These are phyloP conservation scores for Pachyseris speciosa DNA, from an alignment of 64 coral and sea anemone species.

Conservation along the genomic window DNA sequence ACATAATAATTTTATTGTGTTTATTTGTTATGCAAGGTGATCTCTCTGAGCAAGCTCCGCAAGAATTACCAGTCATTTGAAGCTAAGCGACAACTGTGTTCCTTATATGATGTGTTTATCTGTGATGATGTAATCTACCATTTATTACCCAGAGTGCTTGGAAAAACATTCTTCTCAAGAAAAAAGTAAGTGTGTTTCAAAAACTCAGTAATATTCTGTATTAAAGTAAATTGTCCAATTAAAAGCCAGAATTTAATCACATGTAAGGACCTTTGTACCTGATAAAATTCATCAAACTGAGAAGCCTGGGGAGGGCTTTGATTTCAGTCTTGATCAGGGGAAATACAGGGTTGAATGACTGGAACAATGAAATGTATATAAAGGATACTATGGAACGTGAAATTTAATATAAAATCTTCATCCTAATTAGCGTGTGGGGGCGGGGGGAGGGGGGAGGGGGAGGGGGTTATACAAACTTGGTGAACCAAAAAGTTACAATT, in stretches of 20 bases:
- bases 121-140: constrained; percentile 95
- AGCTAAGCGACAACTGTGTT: constrained; percentile 74
- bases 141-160: constrained; percentile 73
- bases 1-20: not conserved
- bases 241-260: not conserved
- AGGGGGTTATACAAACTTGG: too few relatives aligned
- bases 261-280: too few relatives aligned
- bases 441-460: too few relatives aligned
- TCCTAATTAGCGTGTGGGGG: too few relatives aligned
- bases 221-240: not conserved
- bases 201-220: not conserved
- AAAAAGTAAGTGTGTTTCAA: constrained; percentile 81
- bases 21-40: constrained; percentile 47
- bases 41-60: constrained; percentile 73
- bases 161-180: constrained; percentile 82
- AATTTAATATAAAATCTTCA: too few relatives aligned
- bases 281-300: too few relatives aligned
- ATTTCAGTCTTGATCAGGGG: too few relatives aligned
- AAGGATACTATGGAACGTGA: too few relatives aligned
- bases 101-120: constrained; percentile 81
- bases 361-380: too few relatives aligned
- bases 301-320: too few relatives aligned
- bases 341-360: too few relatives aligned
- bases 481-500: too few relatives aligned
- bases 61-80: constrained; percentile 91